Evolutionary conservation across 37 sponge, comb jelly and placozoan species (phyloP).

Genomic region (Geodia barretti): DNA sequence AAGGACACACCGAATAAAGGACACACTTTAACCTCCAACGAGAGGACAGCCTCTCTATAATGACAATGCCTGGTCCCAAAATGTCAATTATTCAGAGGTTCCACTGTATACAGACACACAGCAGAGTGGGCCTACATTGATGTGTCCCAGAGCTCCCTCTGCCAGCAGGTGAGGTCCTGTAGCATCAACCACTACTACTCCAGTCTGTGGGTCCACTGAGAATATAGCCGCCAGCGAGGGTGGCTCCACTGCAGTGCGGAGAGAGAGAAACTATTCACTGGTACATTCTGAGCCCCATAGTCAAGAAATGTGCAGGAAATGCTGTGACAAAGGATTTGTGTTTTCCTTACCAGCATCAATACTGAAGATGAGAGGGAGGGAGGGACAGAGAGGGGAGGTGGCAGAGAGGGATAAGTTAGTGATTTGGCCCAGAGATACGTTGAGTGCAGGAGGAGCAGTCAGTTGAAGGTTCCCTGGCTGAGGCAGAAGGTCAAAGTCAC

Average conservation of each 20-base stretch:
- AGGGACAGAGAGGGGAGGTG: conserved; percentile 47
- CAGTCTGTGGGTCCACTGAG: conserved; percentile 24
- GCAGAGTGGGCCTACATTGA: conserved; percentile 42
- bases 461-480: conserved; percentile 24
- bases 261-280: background rate
- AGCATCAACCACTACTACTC: conserved; percentile 38
- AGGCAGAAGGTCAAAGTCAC: conserved; percentile 55
- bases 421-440: background rate
- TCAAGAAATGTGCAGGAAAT: background rate
- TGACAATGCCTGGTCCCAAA: no score
- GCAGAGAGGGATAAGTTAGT: conserved; percentile 13
- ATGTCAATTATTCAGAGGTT: no score
- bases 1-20: no score
- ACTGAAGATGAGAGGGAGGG: conserved; percentile 27
- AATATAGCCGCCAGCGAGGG: conserved; percentile 25
- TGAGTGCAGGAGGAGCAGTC: background rate
- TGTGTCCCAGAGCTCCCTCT: conserved; percentile 29
- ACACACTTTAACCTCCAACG: no score
- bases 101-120: no score
- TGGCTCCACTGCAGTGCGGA: conserved; percentile 29
- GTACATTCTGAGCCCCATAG: background rate
- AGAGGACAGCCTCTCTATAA: no score
- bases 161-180: conserved; percentile 37
- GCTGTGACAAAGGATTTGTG: background rate
- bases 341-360: conserved; percentile 46